Evolutionary conservation across 1,140 invertebrate species (phyloP).

Genomic region (Drosophila navojoa): DNA sequence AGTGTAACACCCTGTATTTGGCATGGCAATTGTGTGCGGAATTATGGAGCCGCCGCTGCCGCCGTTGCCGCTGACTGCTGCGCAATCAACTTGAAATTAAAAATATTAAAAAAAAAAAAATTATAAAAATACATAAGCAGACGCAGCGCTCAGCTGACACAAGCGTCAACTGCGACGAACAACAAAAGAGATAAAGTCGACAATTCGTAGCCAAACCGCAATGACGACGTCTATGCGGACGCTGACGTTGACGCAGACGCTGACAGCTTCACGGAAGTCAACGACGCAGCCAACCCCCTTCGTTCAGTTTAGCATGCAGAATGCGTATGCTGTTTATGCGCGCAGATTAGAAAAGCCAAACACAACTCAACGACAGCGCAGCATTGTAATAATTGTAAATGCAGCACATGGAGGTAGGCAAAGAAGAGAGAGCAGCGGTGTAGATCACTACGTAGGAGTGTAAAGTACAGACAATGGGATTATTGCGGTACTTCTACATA

Average conservation of each 20-base stretch:
- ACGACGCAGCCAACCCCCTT: background rate
- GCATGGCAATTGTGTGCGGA: conserved; percentile 76
- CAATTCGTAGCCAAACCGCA: conserved; percentile 41
- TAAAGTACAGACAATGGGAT: conserved; percentile 1
- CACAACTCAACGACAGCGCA: conserved; percentile 3
- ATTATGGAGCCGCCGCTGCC: conserved; percentile 47
- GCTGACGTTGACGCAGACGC: background rate
- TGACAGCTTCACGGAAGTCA: conserved; percentile 28
- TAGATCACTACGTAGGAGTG: conserved; percentile 9
- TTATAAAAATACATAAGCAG: conserved; percentile 1
- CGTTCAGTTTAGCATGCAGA: conserved; percentile 56
- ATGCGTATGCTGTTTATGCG: conserved; percentile 45
- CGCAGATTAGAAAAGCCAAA: conserved; percentile 24
- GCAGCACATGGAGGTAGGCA: background rate
- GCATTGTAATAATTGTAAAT: conserved; percentile 66
- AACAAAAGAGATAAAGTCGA: conserved; percentile 52
- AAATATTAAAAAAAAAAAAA: conserved; percentile 53
- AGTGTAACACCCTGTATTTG: conserved; percentile 69
- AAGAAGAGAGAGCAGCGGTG: background rate
- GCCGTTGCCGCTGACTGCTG: conserved; percentile 15
- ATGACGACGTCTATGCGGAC: conserved; percentile 23
- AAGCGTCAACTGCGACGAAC: conserved; percentile 15
- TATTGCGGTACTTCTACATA: conserved; percentile 31
- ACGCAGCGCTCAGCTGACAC: conserved; percentile 36
- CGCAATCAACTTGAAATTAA: conserved; percentile 48